Evolutionary conservation across 2,888 invertebrate genomes (phyloP).

Genomic region (Dryobota labecula): DNA sequence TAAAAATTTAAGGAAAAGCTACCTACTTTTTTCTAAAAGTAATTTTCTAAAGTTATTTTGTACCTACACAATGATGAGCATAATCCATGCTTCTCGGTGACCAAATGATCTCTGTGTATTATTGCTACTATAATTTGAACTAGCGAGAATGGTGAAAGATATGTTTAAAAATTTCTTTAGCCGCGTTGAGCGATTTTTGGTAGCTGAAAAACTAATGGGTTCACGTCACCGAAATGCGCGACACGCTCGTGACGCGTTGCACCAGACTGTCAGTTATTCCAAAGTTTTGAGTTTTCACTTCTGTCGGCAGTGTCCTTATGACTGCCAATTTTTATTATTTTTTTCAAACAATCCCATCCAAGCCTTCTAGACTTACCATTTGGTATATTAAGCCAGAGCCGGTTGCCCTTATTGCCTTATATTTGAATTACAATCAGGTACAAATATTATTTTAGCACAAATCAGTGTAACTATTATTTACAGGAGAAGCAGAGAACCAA

Average conservation of each 20-base stretch:
- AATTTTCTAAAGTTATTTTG: background rate
- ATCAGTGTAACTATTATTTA: conserved; percentile 55
- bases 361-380: background rate
- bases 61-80: background rate
- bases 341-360: background rate
- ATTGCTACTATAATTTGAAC: background rate
- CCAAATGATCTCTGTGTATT: background rate
- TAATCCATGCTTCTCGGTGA: no score
- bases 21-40: background rate
- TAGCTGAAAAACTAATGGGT: no score
- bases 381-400: background rate
- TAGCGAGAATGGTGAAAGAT: no score
- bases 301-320: no score
- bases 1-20: background rate
- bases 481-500: conserved; percentile 94
- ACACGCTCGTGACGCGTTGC: no score
- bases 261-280: no score
- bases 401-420: background rate
- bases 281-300: no score
- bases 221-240: no score
- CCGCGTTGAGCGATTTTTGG: no score
- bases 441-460: background rate
- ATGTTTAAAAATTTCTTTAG: background rate
- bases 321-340: no score
- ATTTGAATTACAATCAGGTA: background rate